Base-by-base conservation (phyloP, 2,797 vertebrate species). In the Glossophaga mutica region DNA sequence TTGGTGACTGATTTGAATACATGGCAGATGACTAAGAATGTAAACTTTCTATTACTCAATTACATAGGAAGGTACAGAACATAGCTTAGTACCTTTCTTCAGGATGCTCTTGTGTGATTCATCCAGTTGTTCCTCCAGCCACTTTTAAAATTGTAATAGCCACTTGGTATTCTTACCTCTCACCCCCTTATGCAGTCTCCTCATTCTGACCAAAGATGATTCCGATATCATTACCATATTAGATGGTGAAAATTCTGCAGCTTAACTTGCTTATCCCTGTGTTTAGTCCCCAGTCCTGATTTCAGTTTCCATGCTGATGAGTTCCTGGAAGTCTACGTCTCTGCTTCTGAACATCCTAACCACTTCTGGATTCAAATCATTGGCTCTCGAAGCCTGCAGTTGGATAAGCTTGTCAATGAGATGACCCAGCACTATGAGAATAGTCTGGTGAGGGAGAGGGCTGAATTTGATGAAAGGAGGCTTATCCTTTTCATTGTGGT, bases 361-460 rank as follows among this genome's bases (percentile, higher is more conserved):
- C 99, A 99, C 97, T 99, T 99, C 98, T 99, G 99, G 99, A 98
- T 99, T 94, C 99, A 99, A 97, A 99, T 99, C 92, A 93, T 99
- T 8, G 99, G 99, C 0, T 98, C 98, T 2, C 99, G 99, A 39
- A 99, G 99, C 32, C 98, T 99, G 37, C 99, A 99, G 92, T 98
- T 99, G 91, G 99, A 99, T 97, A 99, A 99, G 96, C 99, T 99
- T 79, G 98, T 98, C 1, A 85, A 67, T 0, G 99, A 99, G 97
- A 99, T 99, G 99, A 98, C 98, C 4, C 98, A 98, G 42, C 99
- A 99, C 97, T 99, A 99, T 91, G 94, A 92, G 32, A 93, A 96
- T 18, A 96, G 85, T 89, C 73, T 65, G 15, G 99, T 99, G 96
- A 97, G 98, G 32, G 14, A 78, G 22, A 42, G 59, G 34, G 73